A percentile compares a stretch with the other conserved stretches of the same genome.
Conservation (phyloP, 2,113 vertebrate species). For the Taxidea taxus region DNA sequence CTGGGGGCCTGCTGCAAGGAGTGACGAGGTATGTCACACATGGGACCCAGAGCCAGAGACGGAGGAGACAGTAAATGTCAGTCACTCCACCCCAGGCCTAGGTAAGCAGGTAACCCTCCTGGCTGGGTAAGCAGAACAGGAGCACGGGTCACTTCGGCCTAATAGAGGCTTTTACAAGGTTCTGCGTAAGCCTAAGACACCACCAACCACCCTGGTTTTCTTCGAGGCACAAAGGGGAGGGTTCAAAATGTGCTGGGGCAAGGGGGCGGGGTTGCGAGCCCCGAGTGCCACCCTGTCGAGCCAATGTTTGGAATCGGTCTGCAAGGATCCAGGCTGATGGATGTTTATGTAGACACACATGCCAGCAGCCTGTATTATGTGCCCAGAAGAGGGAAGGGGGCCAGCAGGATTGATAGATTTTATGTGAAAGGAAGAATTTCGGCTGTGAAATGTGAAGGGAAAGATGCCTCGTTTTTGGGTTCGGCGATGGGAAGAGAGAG, state of each 20-base stretch:
- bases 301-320: neutral
- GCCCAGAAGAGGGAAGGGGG: constrained; percentile 16
- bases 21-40: fast-evolving
- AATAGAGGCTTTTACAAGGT: neutral
- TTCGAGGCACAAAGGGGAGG: neutral
- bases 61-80: fast-evolving
- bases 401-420: neutral
- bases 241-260: fast-evolving
- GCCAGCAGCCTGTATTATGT: neutral
- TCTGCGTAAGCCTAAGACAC: fast-evolving
- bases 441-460: neutral
- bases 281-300: neutral
- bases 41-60: neutral
- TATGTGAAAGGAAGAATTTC: neutral
- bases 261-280: neutral
- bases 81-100: too few species aligned
- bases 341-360: neutral
- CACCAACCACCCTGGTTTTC: fast-evolving
- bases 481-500: neutral
- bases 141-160: too few species aligned
- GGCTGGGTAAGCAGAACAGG: neutral
- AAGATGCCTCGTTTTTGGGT: neutral
- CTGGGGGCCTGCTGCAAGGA: neutral
- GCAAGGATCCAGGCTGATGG: neutral
- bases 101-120: neutral